A percentile compares a stretch with the other conserved stretches of the same genome.
These are phyloP conservation scores for Platichthys stellatus DNA, from an alignment of 2,113 vertebrate species.

Conservation along the genomic window DNA sequence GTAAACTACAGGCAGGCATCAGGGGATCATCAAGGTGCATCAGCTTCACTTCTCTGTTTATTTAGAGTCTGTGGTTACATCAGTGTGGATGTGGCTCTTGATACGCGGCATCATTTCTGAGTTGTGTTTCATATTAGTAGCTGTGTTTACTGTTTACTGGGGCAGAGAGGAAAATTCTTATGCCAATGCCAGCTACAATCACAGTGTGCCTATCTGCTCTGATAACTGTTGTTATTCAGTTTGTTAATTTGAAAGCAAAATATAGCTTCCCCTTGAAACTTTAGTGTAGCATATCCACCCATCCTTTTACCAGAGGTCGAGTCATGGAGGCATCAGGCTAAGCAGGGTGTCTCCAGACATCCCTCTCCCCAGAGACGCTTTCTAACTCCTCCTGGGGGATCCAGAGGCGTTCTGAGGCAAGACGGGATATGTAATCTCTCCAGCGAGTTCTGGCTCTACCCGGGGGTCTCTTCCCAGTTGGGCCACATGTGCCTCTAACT, in stretches of 20 bases:
- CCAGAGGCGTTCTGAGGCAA: neutral
- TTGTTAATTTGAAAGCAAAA: neutral
- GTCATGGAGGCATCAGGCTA: too few relatives aligned
- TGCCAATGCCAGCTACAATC: constrained; percentile 20
- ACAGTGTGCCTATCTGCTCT: neutral
- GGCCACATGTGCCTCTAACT: neutral
- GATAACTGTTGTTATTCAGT: neutral
- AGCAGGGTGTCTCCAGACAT: neutral
- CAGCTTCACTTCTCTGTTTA: neutral
- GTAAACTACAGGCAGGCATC: neutral
- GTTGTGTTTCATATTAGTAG: constrained; percentile 16
- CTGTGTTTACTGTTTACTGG: constrained; percentile 26
- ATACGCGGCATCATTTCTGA: neutral
- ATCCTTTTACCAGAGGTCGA: neutral
- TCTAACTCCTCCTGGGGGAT: neutral
- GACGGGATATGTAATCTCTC: neutral
- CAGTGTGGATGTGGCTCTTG: neutral
- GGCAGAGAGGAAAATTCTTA: constrained; percentile 4
- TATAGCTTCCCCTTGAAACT: neutral
- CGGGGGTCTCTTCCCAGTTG: neutral
- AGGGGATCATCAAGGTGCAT: neutral
- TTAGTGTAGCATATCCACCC: neutral
- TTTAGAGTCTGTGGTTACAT: neutral
- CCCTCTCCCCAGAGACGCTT: neutral
- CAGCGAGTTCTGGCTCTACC: neutral